Conservation (phyloP, 2,888 invertebrate genomes). For the Latheticus oryzae region DNA sequence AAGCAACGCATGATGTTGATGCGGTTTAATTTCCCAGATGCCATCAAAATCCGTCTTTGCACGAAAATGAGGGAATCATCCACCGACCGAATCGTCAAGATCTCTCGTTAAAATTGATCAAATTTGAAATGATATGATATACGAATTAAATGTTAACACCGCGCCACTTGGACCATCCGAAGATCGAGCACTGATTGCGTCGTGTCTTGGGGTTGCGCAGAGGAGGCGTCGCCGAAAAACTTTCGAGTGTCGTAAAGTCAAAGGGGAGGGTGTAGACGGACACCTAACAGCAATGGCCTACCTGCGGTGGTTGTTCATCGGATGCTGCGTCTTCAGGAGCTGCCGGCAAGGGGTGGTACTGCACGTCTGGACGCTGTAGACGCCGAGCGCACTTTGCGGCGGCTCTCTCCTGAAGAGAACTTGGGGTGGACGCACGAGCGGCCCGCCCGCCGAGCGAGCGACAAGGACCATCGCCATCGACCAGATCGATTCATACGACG, state of each 20-base stretch:
- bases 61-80: no score
- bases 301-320: slow-evolving; percentile 50
- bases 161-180: slow-evolving; percentile 14
- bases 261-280: slow-evolving; percentile 16
- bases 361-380: slow-evolving; percentile 66
- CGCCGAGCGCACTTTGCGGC: slow-evolving; percentile 69
- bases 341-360: slow-evolving; percentile 59
- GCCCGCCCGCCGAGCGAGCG: slow-evolving; percentile 60
- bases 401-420: slow-evolving; percentile 57
- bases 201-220: slow-evolving; percentile 54
- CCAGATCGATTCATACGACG: slow-evolving; percentile 56
- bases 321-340: slow-evolving; percentile 43
- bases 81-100: not conserved
- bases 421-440: slow-evolving; percentile 63
- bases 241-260: slow-evolving; percentile 64
- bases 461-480: slow-evolving; percentile 58
- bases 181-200: slow-evolving; percentile 48
- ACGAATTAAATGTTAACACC: slow-evolving; percentile 5
- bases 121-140: no score
- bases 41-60: slow-evolving; percentile 63
- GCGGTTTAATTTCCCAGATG: slow-evolving; percentile 65
- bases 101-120: no score
- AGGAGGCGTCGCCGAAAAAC: slow-evolving; percentile 62
- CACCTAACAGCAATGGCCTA: slow-evolving; percentile 52
- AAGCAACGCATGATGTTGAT: slow-evolving; percentile 63